Base-by-base conservation (phyloP, 1,140 invertebrate genomes). In the Triops cancriformis region DNA sequence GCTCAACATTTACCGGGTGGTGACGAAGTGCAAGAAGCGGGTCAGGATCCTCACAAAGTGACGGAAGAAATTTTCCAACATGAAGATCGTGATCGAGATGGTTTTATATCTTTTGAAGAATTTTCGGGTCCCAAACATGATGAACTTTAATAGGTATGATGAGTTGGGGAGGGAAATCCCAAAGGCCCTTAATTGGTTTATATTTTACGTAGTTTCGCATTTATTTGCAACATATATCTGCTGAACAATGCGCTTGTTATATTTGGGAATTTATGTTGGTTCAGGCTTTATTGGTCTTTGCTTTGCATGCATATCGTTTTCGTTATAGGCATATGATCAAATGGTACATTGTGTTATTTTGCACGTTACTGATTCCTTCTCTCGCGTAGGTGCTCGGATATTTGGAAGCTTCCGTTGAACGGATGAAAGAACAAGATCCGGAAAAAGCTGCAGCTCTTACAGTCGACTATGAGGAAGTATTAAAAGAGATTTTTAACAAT, bases 51-150 rank as follows among this genome's bases (percentile, higher is more conserved):
- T 84, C 94, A 97, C 83, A 95, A 96, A 84, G 88, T 98, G 26
- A 93, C 98, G 1, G 94, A 97, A 83, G 95, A 97, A 83, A 97
- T 98, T 80, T 98, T 98, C 89, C 93, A 96, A 84, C 95, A 98
- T 83, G 96, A 98, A 86, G 95, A 97, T 84, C 94, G 93, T 84
- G 94, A 97, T 84, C 95, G 94, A 85, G 96, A 97, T 83, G 96
- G 96, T 43, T 95, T 91, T 86, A 98, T 98, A 81, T 96, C 94
- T 76, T 93, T 95, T 85, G 94, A 95, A 37, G 96, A 98, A 85
- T 98, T 98, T 87, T 95, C 92, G 27, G 96, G 95, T 9, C 96
- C 96, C 23, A 98, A 98, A 84, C 96, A 98, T 85, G 96, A 98
- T 84, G 96, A 98, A 86, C 90, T 98, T 82, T 98, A 92, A 92